Conservation (phyloP, 2,888 invertebrate genomes). For the Flabesymbios commensalis region DNA sequence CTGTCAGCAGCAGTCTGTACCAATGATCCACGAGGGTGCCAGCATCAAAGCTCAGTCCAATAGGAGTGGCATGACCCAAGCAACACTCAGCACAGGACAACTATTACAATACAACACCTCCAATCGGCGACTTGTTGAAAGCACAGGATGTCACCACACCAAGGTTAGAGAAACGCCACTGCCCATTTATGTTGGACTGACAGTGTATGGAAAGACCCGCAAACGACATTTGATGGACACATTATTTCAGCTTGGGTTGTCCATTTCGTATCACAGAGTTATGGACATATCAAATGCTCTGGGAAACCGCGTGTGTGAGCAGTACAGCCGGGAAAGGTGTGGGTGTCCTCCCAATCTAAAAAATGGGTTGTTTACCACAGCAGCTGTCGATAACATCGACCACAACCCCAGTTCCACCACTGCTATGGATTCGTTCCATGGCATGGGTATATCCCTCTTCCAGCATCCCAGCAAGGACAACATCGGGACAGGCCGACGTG, state of each 20-base stretch:
- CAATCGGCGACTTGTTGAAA: too few relatives aligned
- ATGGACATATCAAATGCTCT: conserved; percentile 19
- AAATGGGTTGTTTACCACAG: conserved; percentile 25
- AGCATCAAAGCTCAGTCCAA: too few relatives aligned
- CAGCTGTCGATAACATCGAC: conserved; percentile 34
- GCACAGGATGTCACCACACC: too few relatives aligned
- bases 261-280: conserved; percentile 30
- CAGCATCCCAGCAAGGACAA: conserved; percentile 15
- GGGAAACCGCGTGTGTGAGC: conserved; percentile 15
- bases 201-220: too few relatives aligned
- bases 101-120: too few relatives aligned
- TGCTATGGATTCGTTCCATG: conserved; percentile 33
- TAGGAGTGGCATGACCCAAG: too few relatives aligned
- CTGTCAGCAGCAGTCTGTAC: too few relatives aligned
- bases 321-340: conserved; percentile 11
- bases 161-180: too few relatives aligned
- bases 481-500: neutral
- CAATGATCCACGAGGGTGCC: too few relatives aligned
- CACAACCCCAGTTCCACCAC: conserved; percentile 32
- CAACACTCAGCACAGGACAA: too few relatives aligned
- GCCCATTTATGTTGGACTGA: too few relatives aligned
- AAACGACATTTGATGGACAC: conserved; percentile 27
- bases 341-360: conserved; percentile 27
- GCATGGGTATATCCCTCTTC: conserved; percentile 30
- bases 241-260: conserved; percentile 27